Evolutionary conservation across 1,140 invertebrate species (phyloP), one percentile per base, ranked within the genome.

Genomic region (Drosophila navojoa): DNA sequence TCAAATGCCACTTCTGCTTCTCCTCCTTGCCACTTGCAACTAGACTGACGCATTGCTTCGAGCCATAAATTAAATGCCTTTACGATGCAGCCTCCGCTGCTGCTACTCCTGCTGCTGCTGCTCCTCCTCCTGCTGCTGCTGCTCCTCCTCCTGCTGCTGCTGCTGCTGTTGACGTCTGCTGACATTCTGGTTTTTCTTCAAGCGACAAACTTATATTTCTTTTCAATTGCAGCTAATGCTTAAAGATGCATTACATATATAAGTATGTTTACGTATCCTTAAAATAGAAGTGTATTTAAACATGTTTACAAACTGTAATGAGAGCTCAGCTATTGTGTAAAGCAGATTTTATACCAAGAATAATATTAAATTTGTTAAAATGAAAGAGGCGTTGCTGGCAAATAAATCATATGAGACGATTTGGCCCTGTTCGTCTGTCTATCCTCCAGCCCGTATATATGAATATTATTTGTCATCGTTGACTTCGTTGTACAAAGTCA

Each of bases 21-120:
- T 13, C 27, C n/a, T 19, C n/a, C 5, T 19, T 38, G 32, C 7
- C 49, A 29, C 47, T 0, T 47, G 16, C 54, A 35, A 35, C 67
- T 58, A 74, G 77, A 81, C 70, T 67, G 70, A 62, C 64, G 81
- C 77, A 85, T 85, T 74, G 81, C 77, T 81, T 57, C 61, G 54
- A 69, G 76, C 75, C 60, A 86, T 81, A 78, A 85, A 86, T 86
- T 85, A 85, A 81, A 85, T 86, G 74, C 58, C 73, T 75, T 67
- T 60, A 58, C 52, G 16, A 53, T n/a, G 16, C 42, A 45, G 9
- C 5, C n/a, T n/a, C n/a, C 4, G n/a, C 45, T 19, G 45, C 45
- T 27, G 29, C 52, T 29, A 29, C 27, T 5, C n/a, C n/a, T 0
- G n/a, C 45, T 19, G 45, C 45, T 27, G 29, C 52, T 29, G 5